These are phyloP conservation scores for Harpagifer antarcticus DNA, from an alignment of 2,797 vertebrate species.

Conservation along the genomic window DNA sequence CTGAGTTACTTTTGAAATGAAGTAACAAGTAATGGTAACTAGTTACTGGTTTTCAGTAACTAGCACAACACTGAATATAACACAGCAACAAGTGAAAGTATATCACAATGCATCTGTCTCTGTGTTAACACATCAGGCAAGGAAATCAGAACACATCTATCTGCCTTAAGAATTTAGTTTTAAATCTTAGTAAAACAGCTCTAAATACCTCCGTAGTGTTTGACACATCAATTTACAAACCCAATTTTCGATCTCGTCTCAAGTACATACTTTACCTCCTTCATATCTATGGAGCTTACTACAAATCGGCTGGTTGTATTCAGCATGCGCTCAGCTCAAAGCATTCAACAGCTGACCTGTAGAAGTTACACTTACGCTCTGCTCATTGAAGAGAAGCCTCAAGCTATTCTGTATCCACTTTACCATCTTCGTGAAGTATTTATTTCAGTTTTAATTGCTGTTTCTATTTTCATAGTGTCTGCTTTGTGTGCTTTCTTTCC, in stretches of 20 bases:
- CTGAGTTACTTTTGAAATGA: no score
- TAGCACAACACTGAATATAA: no score
- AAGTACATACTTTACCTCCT: slow-evolving; percentile 8
- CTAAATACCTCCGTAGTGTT: slow-evolving; percentile 15
- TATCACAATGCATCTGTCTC: not conserved
- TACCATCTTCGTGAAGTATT: not conserved
- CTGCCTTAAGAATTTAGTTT: slow-evolving; percentile 10
- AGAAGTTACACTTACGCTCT: not conserved
- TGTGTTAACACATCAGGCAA: not conserved
- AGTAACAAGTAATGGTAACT: no score
- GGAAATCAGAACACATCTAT: slow-evolving; percentile 9
- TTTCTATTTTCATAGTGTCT: not conserved
- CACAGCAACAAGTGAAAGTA: no score
- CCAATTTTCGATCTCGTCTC: slow-evolving; percentile 14
- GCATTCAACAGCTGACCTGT: not conserved
- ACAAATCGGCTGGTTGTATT: slow-evolving; percentile 14
- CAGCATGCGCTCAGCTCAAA: slow-evolving; percentile 4
- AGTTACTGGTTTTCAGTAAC: no score
- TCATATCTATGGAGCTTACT: slow-evolving; percentile 21
- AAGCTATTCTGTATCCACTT: not conserved
- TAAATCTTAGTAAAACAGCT: slow-evolving; percentile 3
- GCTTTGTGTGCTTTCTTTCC: not conserved
- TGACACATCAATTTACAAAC: slow-evolving; percentile 35
- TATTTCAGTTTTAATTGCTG: not conserved
- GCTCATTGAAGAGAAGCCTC: slow-evolving; percentile 6